Conservation (phyloP, 2,113 vertebrate species). For the Hystrix cristata region DNA sequence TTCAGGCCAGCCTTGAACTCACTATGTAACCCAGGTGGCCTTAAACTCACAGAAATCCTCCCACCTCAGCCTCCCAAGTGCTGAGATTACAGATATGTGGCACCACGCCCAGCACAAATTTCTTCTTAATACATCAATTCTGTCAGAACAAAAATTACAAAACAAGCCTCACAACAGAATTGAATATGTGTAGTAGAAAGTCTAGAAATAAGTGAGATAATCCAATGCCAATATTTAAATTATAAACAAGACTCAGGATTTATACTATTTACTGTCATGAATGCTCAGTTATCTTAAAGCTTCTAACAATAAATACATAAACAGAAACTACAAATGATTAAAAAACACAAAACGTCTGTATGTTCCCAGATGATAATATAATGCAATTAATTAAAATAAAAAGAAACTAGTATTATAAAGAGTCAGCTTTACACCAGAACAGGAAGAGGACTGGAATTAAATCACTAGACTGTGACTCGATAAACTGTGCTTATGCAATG, state of each 20-base stretch:
- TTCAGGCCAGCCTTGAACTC: no score
- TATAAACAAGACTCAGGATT: not conserved
- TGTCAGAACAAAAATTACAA: not conserved
- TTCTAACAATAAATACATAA: not conserved
- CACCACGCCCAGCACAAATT: not conserved
- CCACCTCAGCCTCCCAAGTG: no score
- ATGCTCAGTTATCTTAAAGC: not conserved
- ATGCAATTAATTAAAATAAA: not conserved
- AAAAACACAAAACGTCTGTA: not conserved
- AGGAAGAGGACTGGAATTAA: not conserved
- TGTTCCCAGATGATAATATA: not conserved
- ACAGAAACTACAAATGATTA: not conserved
- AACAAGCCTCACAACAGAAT: not conserved
- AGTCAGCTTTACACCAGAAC: not conserved
- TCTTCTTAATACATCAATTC: not conserved
- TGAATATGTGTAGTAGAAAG: not conserved
- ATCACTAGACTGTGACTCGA: not conserved
- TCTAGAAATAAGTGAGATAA: not conserved
- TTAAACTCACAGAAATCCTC: no score
- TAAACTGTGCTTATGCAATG: not conserved
- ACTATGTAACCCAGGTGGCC: no score
- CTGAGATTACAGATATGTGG: no score
- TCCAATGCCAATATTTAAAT: not conserved
- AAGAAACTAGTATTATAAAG: not conserved
- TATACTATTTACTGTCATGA: not conserved